phyloP scores from a whole-genome alignment of 2,888 invertebrate genomes.

The Ferdinandea cuprea region DNA sequence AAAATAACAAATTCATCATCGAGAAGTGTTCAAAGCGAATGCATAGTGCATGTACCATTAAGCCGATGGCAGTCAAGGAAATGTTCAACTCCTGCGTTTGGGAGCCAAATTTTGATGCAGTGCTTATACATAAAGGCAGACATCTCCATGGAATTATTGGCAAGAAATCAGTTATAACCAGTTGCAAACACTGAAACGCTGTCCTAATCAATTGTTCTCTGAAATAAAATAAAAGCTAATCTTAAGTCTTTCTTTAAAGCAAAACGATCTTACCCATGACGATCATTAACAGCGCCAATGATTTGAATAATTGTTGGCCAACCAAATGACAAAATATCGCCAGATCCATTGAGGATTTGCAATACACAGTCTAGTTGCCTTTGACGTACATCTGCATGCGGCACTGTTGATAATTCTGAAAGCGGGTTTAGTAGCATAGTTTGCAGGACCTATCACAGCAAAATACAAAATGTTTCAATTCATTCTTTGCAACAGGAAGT shows the following conservation, averaged over 20 bases:
- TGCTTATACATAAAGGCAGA: conserved; percentile 94
- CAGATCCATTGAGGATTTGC: conserved; percentile 95
- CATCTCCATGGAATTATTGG: conserved; percentile 96
- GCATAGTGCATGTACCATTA: conserved; percentile 88
- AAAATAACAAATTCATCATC: conserved; percentile 77
- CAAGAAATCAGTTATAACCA: conserved; percentile 97
- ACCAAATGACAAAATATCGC: conserved; percentile 95
- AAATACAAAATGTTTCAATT: not conserved
- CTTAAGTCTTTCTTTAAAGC: not conserved
- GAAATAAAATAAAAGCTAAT: conserved; percentile 76
- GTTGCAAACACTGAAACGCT: conserved; percentile 97
- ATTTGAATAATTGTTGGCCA: conserved; percentile 98
- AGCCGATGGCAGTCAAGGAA: conserved; percentile 97
- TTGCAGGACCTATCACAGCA: conserved; percentile 87
- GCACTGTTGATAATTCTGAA: conserved; percentile 94
- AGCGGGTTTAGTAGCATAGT: conserved; percentile 93
- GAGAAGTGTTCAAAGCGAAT: not conserved
- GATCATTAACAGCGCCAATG: conserved; percentile 96
- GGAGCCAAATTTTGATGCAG: conserved; percentile 97
- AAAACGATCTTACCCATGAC: conserved; percentile 88
- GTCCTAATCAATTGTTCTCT: conserved; percentile 95
- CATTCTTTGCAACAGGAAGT: not conserved
- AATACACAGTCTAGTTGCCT: conserved; percentile 97
- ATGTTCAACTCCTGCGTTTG: conserved; percentile 99
- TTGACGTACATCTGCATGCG: conserved; percentile 96